Evolutionary conservation across 2,888 invertebrate species (phyloP), one percentile per base, ranked within the genome.

Genomic region (Podotricha telesiphe): DNA sequence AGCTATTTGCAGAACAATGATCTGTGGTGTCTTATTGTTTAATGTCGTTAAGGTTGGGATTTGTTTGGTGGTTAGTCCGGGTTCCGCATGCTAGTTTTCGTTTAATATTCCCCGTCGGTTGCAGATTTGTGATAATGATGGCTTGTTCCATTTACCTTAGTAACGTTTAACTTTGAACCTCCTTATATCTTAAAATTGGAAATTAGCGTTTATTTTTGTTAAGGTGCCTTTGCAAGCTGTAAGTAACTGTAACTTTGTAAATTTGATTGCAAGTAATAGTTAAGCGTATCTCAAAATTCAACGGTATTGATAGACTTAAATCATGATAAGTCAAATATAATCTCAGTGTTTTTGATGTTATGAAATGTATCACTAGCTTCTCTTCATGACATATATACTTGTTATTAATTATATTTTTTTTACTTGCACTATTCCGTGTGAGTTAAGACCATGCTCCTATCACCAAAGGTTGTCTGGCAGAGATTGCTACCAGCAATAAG

Each of bases 1-100:
- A 78, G 77, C 88, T 89, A 89, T 91, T 91, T 89, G 87, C 80
- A 82, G 87, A 86, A 89, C 91, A 90, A 90, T 89, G 89, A 89
- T 89, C 85, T 85, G 84, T 85, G 82, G 83, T 89, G 87, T 91
- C 91, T 91, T 89, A 87, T 84, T 86, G 84, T 82, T 81, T 82
- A 80, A 79, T 79, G 78, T 78, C 76, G 74, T 73, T 83, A 84
- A 80, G 80, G 84, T 74, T 76, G 75, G 82, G 72, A 81, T 83
- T 84, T 73, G 81, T 78, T 72, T 82, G 80, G 69, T 68, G 58
- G 50, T 59, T 62, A 20, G 51, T 53, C 45, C 53, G 45, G 34
- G 59, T 59, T 59, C 59, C 42, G 45, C 45, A 22, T 59, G 59
- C 13, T 59, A 22, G 59, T 59, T 59, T n/a, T 59, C 59, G 45